A percentile compares a stretch with the other conserved stretches of the same genome.
These are phyloP conservation scores for Andricus grossulariae DNA, from an alignment of 1,140 invertebrate genomes.

Conservation along the genomic window DNA sequence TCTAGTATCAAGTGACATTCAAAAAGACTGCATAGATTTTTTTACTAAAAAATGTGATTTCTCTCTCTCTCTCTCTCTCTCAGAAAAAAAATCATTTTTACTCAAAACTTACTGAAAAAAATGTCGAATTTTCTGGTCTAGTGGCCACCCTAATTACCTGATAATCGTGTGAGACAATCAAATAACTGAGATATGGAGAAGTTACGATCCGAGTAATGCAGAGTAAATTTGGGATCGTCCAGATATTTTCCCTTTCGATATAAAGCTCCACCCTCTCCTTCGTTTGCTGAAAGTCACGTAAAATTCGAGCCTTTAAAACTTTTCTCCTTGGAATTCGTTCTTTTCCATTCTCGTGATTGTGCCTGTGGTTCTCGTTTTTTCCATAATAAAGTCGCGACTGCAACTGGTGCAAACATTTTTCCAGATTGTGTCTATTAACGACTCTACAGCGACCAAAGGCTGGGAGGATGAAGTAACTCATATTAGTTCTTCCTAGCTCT, in stretches of 20 bases:
- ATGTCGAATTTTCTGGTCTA: too few species aligned
- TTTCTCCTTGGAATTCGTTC: constrained; percentile 53
- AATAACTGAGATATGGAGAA: constrained; percentile 91
- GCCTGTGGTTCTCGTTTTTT: constrained; percentile 55
- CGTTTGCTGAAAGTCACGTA: constrained; percentile 65
- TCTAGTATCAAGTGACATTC: too few species aligned
- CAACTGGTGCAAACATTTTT: constrained; percentile 61
- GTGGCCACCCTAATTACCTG: constrained; percentile 73
- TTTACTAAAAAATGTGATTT: too few species aligned
- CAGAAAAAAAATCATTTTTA: too few species aligned
- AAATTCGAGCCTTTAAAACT: constrained; percentile 58
- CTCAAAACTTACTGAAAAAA: too few species aligned
- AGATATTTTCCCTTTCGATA: constrained; percentile 88
- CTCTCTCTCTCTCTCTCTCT: too few species aligned
- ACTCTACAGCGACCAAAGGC: constrained; percentile 45
- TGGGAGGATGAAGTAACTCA: constrained; percentile 53
- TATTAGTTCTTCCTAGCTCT: constrained; percentile 52
- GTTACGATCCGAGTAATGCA: constrained; percentile 89
- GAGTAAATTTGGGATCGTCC: constrained; percentile 94
- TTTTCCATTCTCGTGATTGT: constrained; percentile 50
- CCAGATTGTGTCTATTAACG: constrained; percentile 57
- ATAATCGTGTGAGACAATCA: constrained; percentile 86
- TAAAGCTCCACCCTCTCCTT: constrained; percentile 68
- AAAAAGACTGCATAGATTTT: too few species aligned
- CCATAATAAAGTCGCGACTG: constrained; percentile 58